phyloP scores from a whole-genome alignment of 2,888 invertebrate species.

The Acholoe squamosa region DNA sequence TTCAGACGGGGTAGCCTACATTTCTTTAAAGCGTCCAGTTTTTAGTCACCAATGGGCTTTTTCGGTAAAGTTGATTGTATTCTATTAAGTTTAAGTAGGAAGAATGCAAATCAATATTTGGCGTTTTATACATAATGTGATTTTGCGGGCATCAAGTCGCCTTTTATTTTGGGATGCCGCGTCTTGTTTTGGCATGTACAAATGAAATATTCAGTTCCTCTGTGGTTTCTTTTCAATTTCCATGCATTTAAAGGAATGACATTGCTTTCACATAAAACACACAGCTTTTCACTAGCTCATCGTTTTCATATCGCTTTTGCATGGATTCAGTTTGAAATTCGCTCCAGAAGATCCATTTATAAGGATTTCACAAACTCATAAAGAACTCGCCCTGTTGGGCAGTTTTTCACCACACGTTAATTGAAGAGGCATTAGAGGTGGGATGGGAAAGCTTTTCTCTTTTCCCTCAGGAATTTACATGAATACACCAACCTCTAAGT shows the following conservation, averaged over 20 bases:
- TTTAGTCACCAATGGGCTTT: background rate
- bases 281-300: background rate
- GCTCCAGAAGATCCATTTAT: conserved; percentile 1
- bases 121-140: conserved; percentile 37
- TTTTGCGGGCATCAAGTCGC: background rate
- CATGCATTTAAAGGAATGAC: background rate
- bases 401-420: background rate
- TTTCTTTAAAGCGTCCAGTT: background rate
- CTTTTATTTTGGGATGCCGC: background rate
- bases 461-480: too few relatives aligned
- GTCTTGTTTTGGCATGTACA: too few relatives aligned
- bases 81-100: conserved; percentile 34
- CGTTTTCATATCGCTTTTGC: background rate
- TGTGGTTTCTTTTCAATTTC: background rate
- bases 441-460: background rate
- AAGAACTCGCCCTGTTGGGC: background rate
- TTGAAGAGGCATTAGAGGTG: conserved; percentile 6
- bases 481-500: too few relatives aligned
- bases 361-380: background rate
- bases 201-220: too few relatives aligned
- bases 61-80: background rate
- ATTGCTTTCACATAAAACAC: background rate
- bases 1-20: background rate
- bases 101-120: conserved; percentile 47
- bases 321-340: conserved; percentile 7